phyloP scores from a whole-genome alignment of 2,113 vertebrate species.

The Progne subis region DNA sequence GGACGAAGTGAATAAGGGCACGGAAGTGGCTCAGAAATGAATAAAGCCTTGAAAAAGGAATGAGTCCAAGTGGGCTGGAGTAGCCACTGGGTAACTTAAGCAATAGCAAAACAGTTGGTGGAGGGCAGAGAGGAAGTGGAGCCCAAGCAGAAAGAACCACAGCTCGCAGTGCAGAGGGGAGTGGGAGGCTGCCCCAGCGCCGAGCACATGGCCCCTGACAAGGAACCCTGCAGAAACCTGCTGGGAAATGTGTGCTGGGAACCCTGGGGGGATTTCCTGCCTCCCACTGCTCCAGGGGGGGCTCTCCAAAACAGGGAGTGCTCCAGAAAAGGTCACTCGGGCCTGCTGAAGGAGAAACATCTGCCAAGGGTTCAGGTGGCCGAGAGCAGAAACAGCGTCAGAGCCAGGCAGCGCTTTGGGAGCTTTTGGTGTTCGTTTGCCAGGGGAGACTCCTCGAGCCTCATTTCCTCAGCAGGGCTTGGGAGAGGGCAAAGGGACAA shows the following conservation, averaged over 20 bases:
- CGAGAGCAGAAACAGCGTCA: neutral
- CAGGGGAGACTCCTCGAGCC: neutral
- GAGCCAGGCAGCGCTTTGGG: neutral
- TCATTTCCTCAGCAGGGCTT: neutral
- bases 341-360: neutral
- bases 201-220: neutral
- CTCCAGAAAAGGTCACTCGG: neutral
- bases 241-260: constrained; percentile 26
- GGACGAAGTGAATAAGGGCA: neutral
- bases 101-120: neutral
- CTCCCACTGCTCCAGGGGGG: neutral
- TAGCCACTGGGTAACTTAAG: neutral
- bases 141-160: neutral
- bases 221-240: constrained; percentile 15
- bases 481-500: neutral
- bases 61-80: neutral
- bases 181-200: neutral
- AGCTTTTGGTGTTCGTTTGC: neutral
- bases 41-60: neutral
- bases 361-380: neutral
- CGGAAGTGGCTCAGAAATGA: neutral
- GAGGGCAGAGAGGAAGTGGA: constrained; percentile 23
- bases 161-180: neutral
- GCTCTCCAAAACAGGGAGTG: constrained; percentile 1
- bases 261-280: constrained; percentile 54